Evolutionary conservation across 2,797 vertebrate genomes (phyloP).

Genomic region (Holocentrus rufus): DNA sequence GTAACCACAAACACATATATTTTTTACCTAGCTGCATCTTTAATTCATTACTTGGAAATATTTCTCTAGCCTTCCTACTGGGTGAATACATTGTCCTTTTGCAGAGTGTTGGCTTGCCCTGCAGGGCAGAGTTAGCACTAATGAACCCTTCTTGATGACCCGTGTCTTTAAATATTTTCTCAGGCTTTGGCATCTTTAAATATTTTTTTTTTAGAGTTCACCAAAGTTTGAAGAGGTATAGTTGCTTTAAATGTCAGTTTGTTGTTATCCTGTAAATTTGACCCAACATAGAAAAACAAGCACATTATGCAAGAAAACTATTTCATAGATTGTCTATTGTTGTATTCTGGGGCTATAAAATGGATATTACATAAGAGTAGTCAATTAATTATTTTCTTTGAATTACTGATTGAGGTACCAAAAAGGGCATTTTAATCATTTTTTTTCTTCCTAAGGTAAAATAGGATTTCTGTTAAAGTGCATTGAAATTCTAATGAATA

Average conservation of each 20-base stretch:
- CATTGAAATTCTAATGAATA: no score
- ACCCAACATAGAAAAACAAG: no score
- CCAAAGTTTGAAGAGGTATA: background rate
- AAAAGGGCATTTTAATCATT: no score
- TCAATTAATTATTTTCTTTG: no score
- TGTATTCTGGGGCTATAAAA: no score
- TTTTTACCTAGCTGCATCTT: constrained; percentile 26
- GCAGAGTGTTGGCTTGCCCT: constrained; percentile 11
- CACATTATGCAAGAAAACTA: no score
- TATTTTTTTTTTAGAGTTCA: background rate
- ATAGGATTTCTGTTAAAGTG: no score
- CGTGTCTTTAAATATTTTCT: background rate
- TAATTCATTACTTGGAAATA: constrained; percentile 41
- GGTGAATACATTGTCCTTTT: constrained; percentile 36
- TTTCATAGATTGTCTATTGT: no score
- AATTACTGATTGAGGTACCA: no score
- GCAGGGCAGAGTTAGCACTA: constrained; percentile 10
- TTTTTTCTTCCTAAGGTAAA: no score
- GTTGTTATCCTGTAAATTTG: background rate
- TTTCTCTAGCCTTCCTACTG: background rate
- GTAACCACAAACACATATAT: constrained; percentile 17
- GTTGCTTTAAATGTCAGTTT: background rate
- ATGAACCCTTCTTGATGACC: background rate
- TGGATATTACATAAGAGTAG: no score
- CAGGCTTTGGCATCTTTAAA: background rate